Percentiles rank a stretch among this genome's conserved stretches.
Evolutionary conservation across 1,140 invertebrate genomes (phyloP).

Genomic region (Drosophila pallidifrons): DNA sequence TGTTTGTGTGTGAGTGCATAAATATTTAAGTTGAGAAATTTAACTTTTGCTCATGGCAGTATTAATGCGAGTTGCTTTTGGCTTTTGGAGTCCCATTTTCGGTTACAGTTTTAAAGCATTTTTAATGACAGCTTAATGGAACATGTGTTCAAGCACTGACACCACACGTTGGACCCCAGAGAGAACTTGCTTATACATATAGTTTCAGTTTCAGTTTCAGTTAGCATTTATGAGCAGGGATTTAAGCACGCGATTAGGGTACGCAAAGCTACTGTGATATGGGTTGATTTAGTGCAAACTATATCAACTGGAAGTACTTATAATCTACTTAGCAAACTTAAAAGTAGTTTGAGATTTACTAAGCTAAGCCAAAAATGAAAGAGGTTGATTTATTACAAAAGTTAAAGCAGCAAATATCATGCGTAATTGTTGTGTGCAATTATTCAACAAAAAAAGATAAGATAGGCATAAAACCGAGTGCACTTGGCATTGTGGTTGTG

Average conservation of each 20-base stretch:
- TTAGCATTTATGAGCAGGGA: constrained; percentile 3
- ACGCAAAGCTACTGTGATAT: neutral
- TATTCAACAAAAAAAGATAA: neutral
- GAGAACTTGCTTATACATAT: neutral
- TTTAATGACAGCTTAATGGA: constrained; percentile 35
- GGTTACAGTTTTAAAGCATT: constrained; percentile 17
- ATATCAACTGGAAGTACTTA: neutral
- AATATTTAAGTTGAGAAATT: constrained; percentile 41
- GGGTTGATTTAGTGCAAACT: neutral
- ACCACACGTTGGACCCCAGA: constrained; percentile 1
- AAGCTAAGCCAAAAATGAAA: too few species aligned
- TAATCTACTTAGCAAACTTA: too few species aligned
- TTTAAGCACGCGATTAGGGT: neutral
- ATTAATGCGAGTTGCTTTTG: constrained; percentile 13
- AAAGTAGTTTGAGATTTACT: too few species aligned
- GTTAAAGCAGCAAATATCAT: neutral
- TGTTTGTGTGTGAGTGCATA: constrained; percentile 26
- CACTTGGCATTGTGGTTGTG: constrained; percentile 3
- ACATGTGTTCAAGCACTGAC: constrained; percentile 15
- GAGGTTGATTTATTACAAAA: neutral
- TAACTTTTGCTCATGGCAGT: constrained; percentile 15
- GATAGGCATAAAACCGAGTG: neutral
- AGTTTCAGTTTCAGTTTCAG: constrained; percentile 6
- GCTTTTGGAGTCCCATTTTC: neutral
- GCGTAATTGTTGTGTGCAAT: constrained; percentile 2